Base-by-base conservation (phyloP, 1,140 invertebrate species). In the Battus philenor region DNA sequence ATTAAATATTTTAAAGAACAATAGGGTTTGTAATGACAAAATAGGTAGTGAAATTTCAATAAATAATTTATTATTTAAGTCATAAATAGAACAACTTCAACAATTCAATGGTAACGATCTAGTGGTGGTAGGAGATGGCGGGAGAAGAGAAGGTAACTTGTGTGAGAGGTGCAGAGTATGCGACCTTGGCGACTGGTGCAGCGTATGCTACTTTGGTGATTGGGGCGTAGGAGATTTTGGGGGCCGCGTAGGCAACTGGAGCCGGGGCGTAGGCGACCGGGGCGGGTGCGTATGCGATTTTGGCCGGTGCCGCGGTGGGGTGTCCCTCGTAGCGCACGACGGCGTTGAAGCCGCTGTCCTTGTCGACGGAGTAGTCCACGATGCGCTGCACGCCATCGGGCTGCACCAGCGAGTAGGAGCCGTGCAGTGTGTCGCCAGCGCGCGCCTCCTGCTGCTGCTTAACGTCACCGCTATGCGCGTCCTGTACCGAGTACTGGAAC, bases 401-500 rank as follows among this genome's bases (percentile, higher is more conserved):
- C 65, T 91, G 90, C 20, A 89, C 71, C 13, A 91, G 67, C 2
- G 88, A 86, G 76, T 29, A 90, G 38, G 79, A 80, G 39, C 90
- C 90, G 59, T 89, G 86, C 4, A 90, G 89, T 39, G 89, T 79
- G 56, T 90, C 89, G 8, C 90, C 90, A 33, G 62, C 55, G 48
- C 80, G 66, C 33, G 62, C 65, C 50, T 83, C 79, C 18, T 71
- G 51, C 47, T 77, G 70, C 43, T 61, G 57, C 61, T 83, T 81
- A 12, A 81, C 56, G 58, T 88, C 86, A 9, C 88, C 84, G 44
- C 60, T 85, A 54, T 84, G 70, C n/a, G 67, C 85, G 59, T 92
- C 91, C 53, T 90, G 89, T 1, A 92, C 89, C 38, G 89, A 88
- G 65, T 91, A 91, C n/a, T 87, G 81, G 64, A 90, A 92, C 43